Evolutionary conservation across 2,113 vertebrate genomes (phyloP), one percentile per base, ranked within the genome.

Genomic region (Pleuronectes platessa): DNA sequence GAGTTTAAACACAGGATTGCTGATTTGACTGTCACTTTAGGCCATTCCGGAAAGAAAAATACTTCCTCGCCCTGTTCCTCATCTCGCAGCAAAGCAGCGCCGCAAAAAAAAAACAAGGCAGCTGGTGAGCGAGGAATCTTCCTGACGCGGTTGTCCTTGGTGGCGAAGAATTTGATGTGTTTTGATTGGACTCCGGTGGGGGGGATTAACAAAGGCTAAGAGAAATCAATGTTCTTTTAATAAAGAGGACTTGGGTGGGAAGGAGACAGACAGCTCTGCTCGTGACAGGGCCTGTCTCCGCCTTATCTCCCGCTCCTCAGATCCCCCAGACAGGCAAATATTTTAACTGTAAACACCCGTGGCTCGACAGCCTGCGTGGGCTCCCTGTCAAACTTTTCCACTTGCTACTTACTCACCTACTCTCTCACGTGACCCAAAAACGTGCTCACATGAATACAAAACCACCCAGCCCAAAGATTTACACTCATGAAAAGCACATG

Each of bases 171-270:
- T 86, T 82, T 90, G 85, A 93, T 90, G 91, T 86, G 85, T 89
- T 93, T 90, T 89, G 92, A 92, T 88, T 86, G 85, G 85, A 85
- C 80, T 85, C 81, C 47, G 72, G 83, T 84, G 91, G 82, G 78
- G 37, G 85, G 84, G 72, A 86, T 93, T 92, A 93, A 93, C 90
- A 91, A 92, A 92, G 84, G 86, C 87, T 89, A 90, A 82, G 89
- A 88, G 84, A 93, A 93, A 93, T 93, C 92, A 92, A 92, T 93
- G 91, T 93, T 91, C 86, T 85, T 90, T 90, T 91, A 91, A 94
- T 91, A 93, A 94, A 93, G 88, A 89, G 79, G 79, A 86, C 80
- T 86, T 80, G 81, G 89, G 88, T 89, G 83, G 90, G 91, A 90
- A 89, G 87, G 75, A 91, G 85, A 89, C 75, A 79, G 82, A 72